Conservation (phyloP, 2,888 invertebrate genomes). For the Macaria notata region DNA sequence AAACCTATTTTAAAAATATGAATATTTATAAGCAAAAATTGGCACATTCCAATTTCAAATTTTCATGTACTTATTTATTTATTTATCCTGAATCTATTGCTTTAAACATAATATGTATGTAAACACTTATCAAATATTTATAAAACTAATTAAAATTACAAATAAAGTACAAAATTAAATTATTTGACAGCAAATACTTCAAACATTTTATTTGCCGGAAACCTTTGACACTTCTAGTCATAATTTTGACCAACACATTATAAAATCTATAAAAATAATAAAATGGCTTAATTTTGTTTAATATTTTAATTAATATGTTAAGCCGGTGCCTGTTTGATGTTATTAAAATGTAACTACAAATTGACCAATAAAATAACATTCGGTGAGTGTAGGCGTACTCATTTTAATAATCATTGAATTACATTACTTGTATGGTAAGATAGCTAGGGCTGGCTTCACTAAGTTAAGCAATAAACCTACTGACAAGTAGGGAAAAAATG, state of each 20-base stretch:
- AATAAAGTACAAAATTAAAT: too few relatives aligned
- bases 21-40: too few relatives aligned
- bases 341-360: constrained; percentile 20
- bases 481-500: too few relatives aligned
- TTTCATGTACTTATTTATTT: too few relatives aligned
- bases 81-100: too few relatives aligned
- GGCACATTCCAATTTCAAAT: too few relatives aligned
- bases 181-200: too few relatives aligned
- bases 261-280: constrained; percentile 6
- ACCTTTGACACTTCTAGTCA: not conserved
- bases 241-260: constrained; percentile 8
- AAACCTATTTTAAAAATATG: too few relatives aligned
- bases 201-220: too few relatives aligned
- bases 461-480: not conserved
- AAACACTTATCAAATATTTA: too few relatives aligned
- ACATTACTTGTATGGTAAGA: constrained; percentile 2
- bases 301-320: constrained; percentile 21
- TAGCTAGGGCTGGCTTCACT: not conserved
- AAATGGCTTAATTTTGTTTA: constrained; percentile 20
- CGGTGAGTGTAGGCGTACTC: constrained; percentile 11
- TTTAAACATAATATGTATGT: too few relatives aligned
- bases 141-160: too few relatives aligned
- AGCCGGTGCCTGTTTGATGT: constrained; percentile 12
- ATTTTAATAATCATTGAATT: constrained; percentile 9
- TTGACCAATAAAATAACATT: constrained; percentile 13